Evolutionary conservation across 2,113 vertebrate genomes (phyloP), one percentile per base, ranked within the genome.

Genomic region (Mesembrinibis cayennensis): DNA sequence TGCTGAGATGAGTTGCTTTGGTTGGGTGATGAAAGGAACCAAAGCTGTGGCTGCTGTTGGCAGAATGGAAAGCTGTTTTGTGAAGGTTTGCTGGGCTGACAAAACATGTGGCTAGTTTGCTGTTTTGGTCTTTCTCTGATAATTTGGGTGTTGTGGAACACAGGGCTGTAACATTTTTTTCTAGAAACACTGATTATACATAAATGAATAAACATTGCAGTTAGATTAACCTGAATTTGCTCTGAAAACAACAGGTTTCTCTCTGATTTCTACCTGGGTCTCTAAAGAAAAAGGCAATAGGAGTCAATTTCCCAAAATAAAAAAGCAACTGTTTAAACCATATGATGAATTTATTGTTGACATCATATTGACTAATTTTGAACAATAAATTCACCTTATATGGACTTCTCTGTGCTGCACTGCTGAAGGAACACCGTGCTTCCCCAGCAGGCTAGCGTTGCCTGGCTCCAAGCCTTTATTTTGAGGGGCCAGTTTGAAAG

Each of bases 1-100:
- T 94, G 87, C 85, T 53, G 62, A 73, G n/a, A 79, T 61, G 70
- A 95, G 50, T 81, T 96, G 76, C 42, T 81, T 72, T 95, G 87
- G 38, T 70, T 91, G 55, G 62, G 49, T 74, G 40, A 67, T 3
- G 10, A 71, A 76, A 94, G 38, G 45, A 84, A 40, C 44, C 29
- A 72, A 87, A 89, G 44, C 40, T 5, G 3, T 53, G 59, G 34
- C 78, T 88, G 47, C 42, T 83, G 70, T 14, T 36, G 52, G 38
- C 36, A 34, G 56, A 72, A 86, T 8, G 9, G 40, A 78, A 82
- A 56, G 16, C n/a, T 52, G 18, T 49, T 93, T 63, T 76, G 49
- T 72, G 66, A 52, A 61, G 70, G 58, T 66, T 38, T 84, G 10
- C 53, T 32, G n/a, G 62, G 47, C n/a, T 53, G 59, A 53, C 76